Percentiles rank a stretch among this genome's conserved stretches.
phyloP scores from a whole-genome alignment of 2,888 invertebrate species.

The Pristionchus entomophagus region DNA sequence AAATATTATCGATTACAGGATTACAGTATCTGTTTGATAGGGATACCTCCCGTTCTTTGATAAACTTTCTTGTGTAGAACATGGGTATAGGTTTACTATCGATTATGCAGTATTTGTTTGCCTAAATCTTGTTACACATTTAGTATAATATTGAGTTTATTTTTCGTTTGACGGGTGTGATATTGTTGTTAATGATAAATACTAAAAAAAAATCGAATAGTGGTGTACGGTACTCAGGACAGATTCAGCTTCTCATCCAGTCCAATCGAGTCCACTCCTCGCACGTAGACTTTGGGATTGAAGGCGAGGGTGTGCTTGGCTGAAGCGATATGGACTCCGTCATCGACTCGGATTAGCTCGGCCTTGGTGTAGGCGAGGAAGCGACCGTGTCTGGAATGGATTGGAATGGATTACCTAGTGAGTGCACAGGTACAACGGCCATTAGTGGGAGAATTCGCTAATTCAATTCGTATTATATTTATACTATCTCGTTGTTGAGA shows the following conservation, averaged over 20 bases:
- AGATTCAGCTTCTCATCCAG: not conserved
- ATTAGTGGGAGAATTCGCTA: too few relatives aligned
- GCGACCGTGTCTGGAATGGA: constrained; percentile 80
- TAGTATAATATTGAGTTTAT: not conserved
- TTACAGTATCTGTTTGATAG: constrained; percentile 26
- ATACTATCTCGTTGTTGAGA: too few relatives aligned
- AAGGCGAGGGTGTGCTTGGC: constrained; percentile 36
- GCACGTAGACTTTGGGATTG: not conserved
- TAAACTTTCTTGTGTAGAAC: not conserved
- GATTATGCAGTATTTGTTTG: too few relatives aligned
- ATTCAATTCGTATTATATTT: too few relatives aligned
- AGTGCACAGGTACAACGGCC: constrained; percentile 83
- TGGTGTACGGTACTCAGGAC: not conserved
- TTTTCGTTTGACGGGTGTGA: not conserved
- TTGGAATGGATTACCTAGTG: too few relatives aligned
- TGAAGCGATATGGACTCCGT: constrained; percentile 78
- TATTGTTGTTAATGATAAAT: constrained; percentile 8
- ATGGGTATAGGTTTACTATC: too few relatives aligned
- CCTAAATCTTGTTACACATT: not conserved
- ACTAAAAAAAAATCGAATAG: not conserved
- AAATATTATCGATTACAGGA: constrained; percentile 18
- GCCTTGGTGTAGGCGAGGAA: constrained; percentile 79
- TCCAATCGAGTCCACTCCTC: not conserved
- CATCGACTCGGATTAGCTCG: constrained; percentile 85
- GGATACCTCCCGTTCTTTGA: too few relatives aligned